Evolutionary conservation across 2,113 vertebrate species (phyloP).

Genomic region (Aspiorhynchus laticeps): DNA sequence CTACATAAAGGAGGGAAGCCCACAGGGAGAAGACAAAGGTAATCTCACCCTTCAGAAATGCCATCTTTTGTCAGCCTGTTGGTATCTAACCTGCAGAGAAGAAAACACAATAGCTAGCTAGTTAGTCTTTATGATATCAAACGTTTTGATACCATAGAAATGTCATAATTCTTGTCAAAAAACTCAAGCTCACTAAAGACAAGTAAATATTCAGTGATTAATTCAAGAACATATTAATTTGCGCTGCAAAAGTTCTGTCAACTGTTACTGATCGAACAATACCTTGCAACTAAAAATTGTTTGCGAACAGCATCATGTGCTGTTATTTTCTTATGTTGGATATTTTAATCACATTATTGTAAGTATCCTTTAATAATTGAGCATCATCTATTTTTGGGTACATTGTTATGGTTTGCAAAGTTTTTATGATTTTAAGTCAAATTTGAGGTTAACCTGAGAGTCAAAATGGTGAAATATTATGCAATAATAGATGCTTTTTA

Average conservation of each 20-base stretch:
- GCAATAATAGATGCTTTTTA: neutral
- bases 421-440: too few relatives aligned
- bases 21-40: constrained; percentile 28
- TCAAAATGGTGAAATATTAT: neutral
- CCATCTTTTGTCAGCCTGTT: constrained; percentile 31
- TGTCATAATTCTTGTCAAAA: too few relatives aligned
- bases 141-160: too few relatives aligned
- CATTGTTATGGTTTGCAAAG: too few relatives aligned
- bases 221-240: neutral
- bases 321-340: too few relatives aligned
- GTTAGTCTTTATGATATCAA: neutral
- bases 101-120: neutral
- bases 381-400: too few relatives aligned
- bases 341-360: too few relatives aligned
- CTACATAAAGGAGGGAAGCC: constrained; percentile 40
- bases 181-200: too few relatives aligned
- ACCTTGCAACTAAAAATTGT: neutral
- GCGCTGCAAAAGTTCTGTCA: neutral
- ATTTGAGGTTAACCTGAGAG: neutral
- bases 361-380: too few relatives aligned
- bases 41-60: constrained; percentile 26
- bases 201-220: neutral
- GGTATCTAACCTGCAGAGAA: constrained; percentile 36
- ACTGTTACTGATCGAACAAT: too few relatives aligned
- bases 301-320: too few relatives aligned